phyloP scores from a whole-genome alignment of 1,140 invertebrate species.

The Popillia japonica region DNA sequence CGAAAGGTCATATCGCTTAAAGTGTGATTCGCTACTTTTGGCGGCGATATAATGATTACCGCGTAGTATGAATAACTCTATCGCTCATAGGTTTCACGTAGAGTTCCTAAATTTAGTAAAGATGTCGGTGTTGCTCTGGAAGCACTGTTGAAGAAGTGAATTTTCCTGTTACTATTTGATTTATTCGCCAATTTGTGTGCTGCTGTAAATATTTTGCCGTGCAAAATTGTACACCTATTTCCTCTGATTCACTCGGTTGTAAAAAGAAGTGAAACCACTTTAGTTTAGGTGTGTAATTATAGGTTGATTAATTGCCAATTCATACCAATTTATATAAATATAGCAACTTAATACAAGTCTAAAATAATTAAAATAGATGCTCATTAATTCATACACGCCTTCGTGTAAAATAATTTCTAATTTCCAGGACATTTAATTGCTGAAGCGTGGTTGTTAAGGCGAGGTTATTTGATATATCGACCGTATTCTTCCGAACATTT shows the following conservation, averaged over 20 bases:
- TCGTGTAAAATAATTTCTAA: constrained; percentile 1
- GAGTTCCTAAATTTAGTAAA: too few species aligned
- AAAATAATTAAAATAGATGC: constrained; percentile 9
- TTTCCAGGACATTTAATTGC: constrained; percentile 7
- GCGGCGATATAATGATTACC: too few species aligned
- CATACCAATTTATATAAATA: too few species aligned
- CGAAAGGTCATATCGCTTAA: too few species aligned
- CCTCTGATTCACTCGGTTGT: not conserved
- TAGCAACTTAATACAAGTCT: not conserved
- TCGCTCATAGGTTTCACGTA: too few species aligned
- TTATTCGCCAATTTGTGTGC: not conserved
- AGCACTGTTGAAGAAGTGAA: too few species aligned
- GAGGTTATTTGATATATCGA: constrained; percentile 5
- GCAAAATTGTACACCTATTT: not conserved
- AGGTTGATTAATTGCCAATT: too few species aligned
- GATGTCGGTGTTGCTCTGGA: too few species aligned
- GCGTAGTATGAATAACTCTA: too few species aligned
- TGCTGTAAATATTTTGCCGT: not conserved
- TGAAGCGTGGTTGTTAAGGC: constrained; percentile 3
- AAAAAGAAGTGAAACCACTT: not conserved
- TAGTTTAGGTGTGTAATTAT: too few species aligned
- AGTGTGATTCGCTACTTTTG: too few species aligned
- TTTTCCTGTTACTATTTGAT: too few species aligned
- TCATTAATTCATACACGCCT: constrained; percentile 9
- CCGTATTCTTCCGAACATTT: not conserved